Percentiles rank a stretch among this genome's conserved stretches.
Evolutionary conservation across 2,113 vertebrate genomes (phyloP).

Genomic region (Saguinus midas): DNA sequence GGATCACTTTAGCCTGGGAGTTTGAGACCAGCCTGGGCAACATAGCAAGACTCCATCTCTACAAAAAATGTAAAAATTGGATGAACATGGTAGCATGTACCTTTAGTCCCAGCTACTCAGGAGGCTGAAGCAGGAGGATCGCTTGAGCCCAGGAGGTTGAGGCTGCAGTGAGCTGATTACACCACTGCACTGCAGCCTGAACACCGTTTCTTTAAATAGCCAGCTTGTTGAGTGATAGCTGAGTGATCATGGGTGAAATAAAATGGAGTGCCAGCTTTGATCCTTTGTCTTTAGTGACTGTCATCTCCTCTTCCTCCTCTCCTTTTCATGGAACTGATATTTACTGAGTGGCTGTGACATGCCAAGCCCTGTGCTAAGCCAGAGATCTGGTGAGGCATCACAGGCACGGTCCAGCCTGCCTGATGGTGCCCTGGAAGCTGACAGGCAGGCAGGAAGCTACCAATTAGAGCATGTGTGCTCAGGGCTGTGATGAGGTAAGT

Average conservation of each 20-base stretch:
- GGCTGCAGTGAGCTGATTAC: too few relatives aligned
- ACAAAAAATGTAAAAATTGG: too few relatives aligned
- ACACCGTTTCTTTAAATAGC: too few relatives aligned
- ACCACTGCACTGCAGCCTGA: too few relatives aligned
- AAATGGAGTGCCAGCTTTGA: background rate
- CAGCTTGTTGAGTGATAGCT: background rate
- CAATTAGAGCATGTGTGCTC: background rate
- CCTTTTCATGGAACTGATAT: background rate
- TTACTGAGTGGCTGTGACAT: background rate
- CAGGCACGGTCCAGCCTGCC: background rate
- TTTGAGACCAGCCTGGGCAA: too few relatives aligned
- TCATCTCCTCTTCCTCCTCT: background rate
- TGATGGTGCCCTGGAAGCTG: background rate
- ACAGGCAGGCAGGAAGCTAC: background rate
- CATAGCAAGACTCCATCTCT: too few relatives aligned
- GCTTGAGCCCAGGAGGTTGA: too few relatives aligned
- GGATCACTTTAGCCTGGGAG: too few relatives aligned
- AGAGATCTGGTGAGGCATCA: fast-evolving
- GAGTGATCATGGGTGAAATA: background rate
- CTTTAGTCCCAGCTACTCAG: too few relatives aligned
- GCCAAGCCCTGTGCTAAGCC: background rate
- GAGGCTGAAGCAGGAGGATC: too few relatives aligned
- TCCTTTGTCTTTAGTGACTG: background rate
- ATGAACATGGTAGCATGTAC: too few relatives aligned
- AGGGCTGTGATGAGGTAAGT: background rate